phyloP scores from a whole-genome alignment of 2,113 vertebrate genomes.

The Lepisosteus oculatus region DNA sequence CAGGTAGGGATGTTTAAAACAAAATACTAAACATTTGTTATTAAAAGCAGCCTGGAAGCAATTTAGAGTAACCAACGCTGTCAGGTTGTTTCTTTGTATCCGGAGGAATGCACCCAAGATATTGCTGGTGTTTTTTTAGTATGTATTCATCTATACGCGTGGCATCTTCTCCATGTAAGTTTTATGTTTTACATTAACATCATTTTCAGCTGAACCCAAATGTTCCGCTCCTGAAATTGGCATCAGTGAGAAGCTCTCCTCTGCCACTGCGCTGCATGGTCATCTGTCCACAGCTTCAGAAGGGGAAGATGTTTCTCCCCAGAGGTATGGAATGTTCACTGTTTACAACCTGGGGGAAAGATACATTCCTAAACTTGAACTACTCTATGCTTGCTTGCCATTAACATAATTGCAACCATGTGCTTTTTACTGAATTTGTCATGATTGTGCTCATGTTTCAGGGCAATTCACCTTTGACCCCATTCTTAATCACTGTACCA shows the following conservation, averaged over 20 bases:
- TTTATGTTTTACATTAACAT: not conserved
- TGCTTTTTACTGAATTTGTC: slow-evolving; percentile 9
- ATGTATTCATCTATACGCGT: no score
- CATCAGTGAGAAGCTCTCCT: not conserved
- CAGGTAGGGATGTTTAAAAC: slow-evolving; percentile 26
- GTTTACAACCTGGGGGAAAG: not conserved
- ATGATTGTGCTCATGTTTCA: not conserved
- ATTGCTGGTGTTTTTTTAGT: no score
- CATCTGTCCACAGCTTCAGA: not conserved
- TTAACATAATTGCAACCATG: not conserved
- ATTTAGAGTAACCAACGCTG: no score
- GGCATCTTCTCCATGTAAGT: no score
- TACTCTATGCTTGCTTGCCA: not conserved
- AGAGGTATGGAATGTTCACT: slow-evolving; percentile 26
- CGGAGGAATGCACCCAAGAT: no score
- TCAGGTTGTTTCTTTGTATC: no score
- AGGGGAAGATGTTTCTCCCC: not conserved
- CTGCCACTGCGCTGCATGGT: not conserved
- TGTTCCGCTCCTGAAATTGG: slow-evolving; percentile 4
- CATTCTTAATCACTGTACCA: not conserved
- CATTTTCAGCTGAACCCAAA: slow-evolving; percentile 14
- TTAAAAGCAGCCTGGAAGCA: not conserved
- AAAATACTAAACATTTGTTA: not conserved
- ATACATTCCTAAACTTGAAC: not conserved
- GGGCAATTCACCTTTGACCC: not conserved